phyloP scores from a whole-genome alignment of 2,113 vertebrate species.

The Circaetus cinerascens region DNA sequence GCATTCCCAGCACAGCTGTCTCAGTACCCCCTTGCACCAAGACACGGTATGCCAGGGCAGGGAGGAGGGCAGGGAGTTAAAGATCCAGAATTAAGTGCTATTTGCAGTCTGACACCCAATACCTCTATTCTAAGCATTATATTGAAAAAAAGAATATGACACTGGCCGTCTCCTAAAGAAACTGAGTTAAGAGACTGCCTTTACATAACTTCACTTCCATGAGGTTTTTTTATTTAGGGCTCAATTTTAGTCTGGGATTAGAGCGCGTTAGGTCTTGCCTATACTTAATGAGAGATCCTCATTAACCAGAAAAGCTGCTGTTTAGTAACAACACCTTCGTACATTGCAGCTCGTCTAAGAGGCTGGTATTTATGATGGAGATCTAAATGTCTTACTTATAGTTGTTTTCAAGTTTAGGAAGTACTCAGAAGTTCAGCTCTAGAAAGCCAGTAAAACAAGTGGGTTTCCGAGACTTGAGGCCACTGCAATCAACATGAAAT shows the following conservation, averaged over 20 bases:
- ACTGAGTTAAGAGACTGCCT: neutral
- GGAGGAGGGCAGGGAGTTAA: neutral
- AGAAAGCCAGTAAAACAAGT: neutral
- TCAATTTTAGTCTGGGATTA: neutral
- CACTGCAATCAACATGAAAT: too few relatives aligned
- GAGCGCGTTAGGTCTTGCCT: neutral
- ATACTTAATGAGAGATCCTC: neutral
- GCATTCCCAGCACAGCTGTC: neutral
- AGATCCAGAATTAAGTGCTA: neutral
- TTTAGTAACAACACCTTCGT: fast-evolving
- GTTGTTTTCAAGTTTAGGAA: neutral
- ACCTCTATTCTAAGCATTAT: neutral
- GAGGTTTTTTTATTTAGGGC: neutral
- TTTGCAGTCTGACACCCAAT: neutral
- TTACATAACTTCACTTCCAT: fast-evolving
- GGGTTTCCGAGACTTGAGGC: neutral
- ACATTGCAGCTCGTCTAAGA: neutral
- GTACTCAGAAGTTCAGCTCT: neutral
- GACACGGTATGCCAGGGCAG: neutral
- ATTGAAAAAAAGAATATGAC: neutral
- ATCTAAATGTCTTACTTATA: fast-evolving
- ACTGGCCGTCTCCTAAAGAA: neutral
- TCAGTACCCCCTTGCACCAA: neutral
- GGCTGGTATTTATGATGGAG: neutral
- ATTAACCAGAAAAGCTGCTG: neutral